Base-by-base conservation (phyloP, 2,888 invertebrate species). In the Teleogryllus oceanicus region DNA sequence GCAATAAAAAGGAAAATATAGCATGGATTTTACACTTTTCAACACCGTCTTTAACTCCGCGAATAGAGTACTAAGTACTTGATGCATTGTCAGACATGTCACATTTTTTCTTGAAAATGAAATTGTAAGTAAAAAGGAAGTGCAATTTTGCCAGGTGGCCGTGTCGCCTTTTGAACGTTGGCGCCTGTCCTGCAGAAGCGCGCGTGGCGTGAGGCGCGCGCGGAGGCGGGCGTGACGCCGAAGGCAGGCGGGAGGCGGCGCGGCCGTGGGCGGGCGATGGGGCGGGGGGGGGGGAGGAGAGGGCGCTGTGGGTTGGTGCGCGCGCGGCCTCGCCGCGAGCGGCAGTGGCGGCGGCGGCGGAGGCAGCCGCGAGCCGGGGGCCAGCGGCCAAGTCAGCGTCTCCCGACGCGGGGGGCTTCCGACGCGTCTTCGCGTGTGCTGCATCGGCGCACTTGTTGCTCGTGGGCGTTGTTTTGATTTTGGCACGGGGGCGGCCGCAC, bases 271-370 rank as follows among this genome's bases (percentile, higher is more conserved):
- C 37, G 37, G 37, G 37, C 4, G 37, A 8, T 37, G 5, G 37
- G 37, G 37, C 37, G 0, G 37, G 37, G 37, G 37, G 37, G 24
- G 18, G 11, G 76, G 21, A 11, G 76, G 11, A n/a, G 76, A 49
- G 16, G 74, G 37, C 37, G 37, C 37, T 8, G 37, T 37, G 13
- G 62, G 62, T 62, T 62, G 11, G 62, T 62, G 62, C n/a, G 62
- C 62, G 62, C 62, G 62, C 62, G 62, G 62, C 62, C 62, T 62
- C 62, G 62, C 62, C 62, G n/a, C 62, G 62, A n/a, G 62, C 62
- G 13, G 62, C 62, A n/a, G n/a, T n/a, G 62, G n/a, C 62, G 62
- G 62, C 62, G 62, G 62, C n/a, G 62, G 62, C 13, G 62, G 62
- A 62, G 62, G 62, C 62, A 13, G 62, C 62, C 21, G 21, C 21